phyloP scores from a whole-genome alignment of 2,113 vertebrate species.

The Psilopogon haemacephalus region DNA sequence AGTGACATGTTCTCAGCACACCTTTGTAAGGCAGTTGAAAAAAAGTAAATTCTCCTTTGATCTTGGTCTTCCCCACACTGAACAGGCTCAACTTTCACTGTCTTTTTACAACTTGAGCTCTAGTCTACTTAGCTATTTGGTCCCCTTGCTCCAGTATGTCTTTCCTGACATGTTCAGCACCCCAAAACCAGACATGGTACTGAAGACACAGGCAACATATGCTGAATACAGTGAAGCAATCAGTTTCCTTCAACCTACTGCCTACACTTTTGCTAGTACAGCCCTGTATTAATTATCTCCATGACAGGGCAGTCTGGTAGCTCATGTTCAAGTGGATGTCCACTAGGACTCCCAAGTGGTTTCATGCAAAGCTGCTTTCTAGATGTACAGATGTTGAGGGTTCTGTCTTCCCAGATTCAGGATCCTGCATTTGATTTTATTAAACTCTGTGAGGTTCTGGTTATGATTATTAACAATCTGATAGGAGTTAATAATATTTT shows the following conservation, averaged over 20 bases:
- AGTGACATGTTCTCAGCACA: neutral
- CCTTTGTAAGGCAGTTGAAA: neutral
- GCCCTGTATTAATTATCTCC: neutral
- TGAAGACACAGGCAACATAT: neutral
- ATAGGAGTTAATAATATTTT: too few relatives aligned
- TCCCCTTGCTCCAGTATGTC: too few relatives aligned
- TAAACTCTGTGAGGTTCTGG: neutral
- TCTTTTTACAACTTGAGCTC: neutral
- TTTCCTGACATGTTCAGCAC: neutral
- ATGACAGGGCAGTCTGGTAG: neutral
- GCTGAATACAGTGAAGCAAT: neutral
- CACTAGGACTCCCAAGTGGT: neutral
- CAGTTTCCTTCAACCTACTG: neutral
- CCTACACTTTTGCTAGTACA: neutral
- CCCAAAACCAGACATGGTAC: neutral
- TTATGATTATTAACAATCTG: too few relatives aligned
- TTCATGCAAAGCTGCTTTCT: neutral
- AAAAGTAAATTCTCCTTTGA: neutral
- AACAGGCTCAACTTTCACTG: neutral
- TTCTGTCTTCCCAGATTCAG: neutral
- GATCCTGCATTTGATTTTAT: neutral
- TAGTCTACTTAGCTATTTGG: too few relatives aligned
- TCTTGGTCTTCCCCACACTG: neutral
- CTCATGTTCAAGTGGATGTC: neutral
- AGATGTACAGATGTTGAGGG: neutral